Evolutionary conservation across 2,797 vertebrate genomes (phyloP).

Genomic region (Pempheris klunzingeri): DNA sequence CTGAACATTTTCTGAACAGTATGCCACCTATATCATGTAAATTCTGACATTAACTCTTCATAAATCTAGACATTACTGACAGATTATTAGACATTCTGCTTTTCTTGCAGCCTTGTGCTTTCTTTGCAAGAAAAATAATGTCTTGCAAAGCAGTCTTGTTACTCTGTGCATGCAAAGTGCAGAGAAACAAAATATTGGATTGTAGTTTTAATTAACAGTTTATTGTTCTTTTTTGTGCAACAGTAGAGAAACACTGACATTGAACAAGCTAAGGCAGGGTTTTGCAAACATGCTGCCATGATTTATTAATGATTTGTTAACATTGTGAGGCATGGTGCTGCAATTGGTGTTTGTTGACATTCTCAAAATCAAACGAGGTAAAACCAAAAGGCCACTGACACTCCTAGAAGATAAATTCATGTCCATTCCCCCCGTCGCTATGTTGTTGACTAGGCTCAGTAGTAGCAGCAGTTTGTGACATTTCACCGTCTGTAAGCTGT

Average conservation of each 20-base stretch:
- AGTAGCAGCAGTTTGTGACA: neutral
- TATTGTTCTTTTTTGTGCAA: neutral
- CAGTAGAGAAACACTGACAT: neutral
- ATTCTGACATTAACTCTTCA: neutral
- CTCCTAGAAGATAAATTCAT: neutral
- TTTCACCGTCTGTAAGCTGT: conserved; percentile 20
- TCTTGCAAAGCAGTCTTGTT: neutral
- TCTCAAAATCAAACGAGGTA: neutral
- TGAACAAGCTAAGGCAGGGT: neutral
- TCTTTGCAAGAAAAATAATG: neutral
- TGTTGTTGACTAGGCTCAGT: neutral
- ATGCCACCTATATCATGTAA: neutral
- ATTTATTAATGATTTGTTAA: neutral
- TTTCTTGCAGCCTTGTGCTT: neutral
- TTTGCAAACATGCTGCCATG: neutral
- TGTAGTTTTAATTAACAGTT: neutral
- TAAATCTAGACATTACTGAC: conserved; percentile 1
- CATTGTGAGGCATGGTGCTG: neutral
- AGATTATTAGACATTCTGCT: neutral
- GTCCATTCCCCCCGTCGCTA: neutral
- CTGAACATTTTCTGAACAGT: conserved; percentile 5
- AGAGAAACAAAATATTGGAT: neutral
- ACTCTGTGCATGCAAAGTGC: neutral
- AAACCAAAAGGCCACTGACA: neutral
- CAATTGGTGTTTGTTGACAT: neutral